These are phyloP conservation scores for Tenebrosternarchus preto DNA, from an alignment of 2,113 vertebrate species.

Conservation along the genomic window DNA sequence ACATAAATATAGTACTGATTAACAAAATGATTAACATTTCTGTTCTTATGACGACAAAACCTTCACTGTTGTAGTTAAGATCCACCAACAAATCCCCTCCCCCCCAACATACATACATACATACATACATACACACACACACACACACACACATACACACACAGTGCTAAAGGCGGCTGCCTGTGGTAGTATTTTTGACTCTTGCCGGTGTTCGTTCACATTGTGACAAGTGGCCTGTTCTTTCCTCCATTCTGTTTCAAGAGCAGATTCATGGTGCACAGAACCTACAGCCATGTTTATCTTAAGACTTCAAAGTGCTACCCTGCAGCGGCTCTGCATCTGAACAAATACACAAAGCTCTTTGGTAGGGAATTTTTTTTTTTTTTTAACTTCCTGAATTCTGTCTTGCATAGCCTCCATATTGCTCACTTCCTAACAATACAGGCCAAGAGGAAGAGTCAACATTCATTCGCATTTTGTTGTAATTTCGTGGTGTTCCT, in stretches of 20 bases:
- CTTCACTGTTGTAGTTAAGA: background rate
- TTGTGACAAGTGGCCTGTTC: slow-evolving; percentile 7
- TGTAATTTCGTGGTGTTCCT: background rate
- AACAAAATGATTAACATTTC: background rate
- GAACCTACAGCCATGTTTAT: slow-evolving; percentile 49
- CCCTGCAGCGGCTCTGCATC: slow-evolving; percentile 73
- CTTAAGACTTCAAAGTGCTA: slow-evolving; percentile 72
- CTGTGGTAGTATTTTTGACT: background rate
- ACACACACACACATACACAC: too few species aligned
- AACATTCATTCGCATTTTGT: slow-evolving; percentile 34
- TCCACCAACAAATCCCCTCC: background rate
- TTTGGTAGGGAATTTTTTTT: slow-evolving; percentile 58
- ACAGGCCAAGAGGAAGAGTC: slow-evolving; percentile 44
- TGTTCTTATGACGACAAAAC: background rate
- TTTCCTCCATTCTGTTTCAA: slow-evolving; percentile 26
- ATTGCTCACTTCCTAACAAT: slow-evolving; percentile 39
- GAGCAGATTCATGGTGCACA: slow-evolving; percentile 39
- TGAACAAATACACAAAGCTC: slow-evolving; percentile 66
- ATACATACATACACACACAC: too few species aligned
- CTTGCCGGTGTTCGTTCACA: background rate
- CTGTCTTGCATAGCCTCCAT: slow-evolving; percentile 48
- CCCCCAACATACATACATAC: too few species aligned
- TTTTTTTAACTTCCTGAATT: slow-evolving; percentile 65
- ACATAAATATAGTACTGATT: background rate
- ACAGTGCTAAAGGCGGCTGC: too few species aligned